Base-by-base conservation (phyloP, 1,140 invertebrate species). In the Atopsyche davidsoni region DNA sequence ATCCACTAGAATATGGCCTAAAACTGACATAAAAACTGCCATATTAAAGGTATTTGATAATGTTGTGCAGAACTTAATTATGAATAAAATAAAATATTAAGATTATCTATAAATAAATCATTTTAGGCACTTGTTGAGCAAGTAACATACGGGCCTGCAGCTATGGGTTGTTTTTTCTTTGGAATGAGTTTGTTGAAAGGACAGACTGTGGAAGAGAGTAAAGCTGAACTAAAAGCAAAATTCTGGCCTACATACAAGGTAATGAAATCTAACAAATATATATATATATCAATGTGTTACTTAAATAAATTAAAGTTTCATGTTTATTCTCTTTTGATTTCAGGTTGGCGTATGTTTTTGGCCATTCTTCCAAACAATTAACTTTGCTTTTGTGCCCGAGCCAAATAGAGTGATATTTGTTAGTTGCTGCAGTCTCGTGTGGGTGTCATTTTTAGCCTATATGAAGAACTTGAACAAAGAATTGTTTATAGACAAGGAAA, bases 361-460 rank as follows among this genome's bases (percentile, higher is more conserved):
- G 89, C 88, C 88, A 24, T 60, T 86, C 42, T 63, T 91, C 22
- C 88, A 91, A 68, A 86, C 88, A 18, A 70, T 91, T 2, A 92
- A 92, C 61, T 91, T 89, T 60, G 76, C 80, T 9, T 69, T 87
- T 23, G 75, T 92, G 43, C 79, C 82, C 19, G 85, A 90, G 63
- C 78, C 78, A 58, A 89, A 92, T 68, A 76, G 88, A 53, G 85
- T 92, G 10, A 77, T 85, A n/a, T 88, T 88, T 62, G 87, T 89
- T 17, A 88, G 87, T 62, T 64, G 82, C 11, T 89, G 86, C 62
- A 90, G 87, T 69, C 76, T 92, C 40, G 65, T 88, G 50, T 92
- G 89, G 89, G 88, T 86, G 17, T 83, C 83, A 57, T 91, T 89
- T 64, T 70, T 92, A 41, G 85, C 88, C 0, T 91, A 89, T 59